Evolutionary conservation across 2,113 vertebrate genomes (phyloP).

Genomic region (Megaceryle torquata): DNA sequence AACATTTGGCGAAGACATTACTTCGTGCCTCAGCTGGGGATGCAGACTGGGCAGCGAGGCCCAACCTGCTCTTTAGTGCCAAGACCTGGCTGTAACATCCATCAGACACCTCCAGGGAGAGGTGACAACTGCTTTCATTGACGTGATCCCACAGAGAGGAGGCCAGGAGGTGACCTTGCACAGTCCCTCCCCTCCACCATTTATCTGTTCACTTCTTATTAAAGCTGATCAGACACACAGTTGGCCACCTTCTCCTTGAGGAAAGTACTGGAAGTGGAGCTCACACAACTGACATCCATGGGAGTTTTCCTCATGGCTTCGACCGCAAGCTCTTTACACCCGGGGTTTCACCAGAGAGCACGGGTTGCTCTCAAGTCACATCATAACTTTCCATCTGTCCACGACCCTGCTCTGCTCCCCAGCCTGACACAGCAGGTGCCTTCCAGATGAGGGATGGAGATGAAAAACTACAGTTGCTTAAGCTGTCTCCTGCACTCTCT

Average conservation of each 20-base stretch:
- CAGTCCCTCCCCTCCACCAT: neutral
- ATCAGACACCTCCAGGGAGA: conserved; percentile 17
- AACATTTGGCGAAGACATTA: conserved; percentile 62
- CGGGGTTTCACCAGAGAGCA: neutral
- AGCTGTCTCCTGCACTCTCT: neutral
- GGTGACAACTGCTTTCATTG: neutral
- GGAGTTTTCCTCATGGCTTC: neutral
- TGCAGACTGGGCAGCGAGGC: neutral
- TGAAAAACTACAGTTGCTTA: neutral
- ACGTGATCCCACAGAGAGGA: neutral
- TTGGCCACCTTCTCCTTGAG: neutral
- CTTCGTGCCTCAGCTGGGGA: neutral
- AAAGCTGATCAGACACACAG: neutral
- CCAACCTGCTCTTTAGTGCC: neutral
- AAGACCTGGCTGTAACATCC: conserved; percentile 9
- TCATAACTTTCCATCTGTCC: neutral
- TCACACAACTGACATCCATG: fast-evolving
- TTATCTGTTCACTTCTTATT: neutral
- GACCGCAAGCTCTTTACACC: neutral
- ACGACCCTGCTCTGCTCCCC: fast-evolving
- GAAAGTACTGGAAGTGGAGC: neutral
- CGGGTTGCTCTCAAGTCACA: neutral
- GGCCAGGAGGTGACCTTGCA: neutral
- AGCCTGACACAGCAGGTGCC: neutral
- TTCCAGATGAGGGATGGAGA: neutral